phyloP scores from a whole-genome alignment of 2,888 invertebrate species.

The Apodemia hepburni region DNA sequence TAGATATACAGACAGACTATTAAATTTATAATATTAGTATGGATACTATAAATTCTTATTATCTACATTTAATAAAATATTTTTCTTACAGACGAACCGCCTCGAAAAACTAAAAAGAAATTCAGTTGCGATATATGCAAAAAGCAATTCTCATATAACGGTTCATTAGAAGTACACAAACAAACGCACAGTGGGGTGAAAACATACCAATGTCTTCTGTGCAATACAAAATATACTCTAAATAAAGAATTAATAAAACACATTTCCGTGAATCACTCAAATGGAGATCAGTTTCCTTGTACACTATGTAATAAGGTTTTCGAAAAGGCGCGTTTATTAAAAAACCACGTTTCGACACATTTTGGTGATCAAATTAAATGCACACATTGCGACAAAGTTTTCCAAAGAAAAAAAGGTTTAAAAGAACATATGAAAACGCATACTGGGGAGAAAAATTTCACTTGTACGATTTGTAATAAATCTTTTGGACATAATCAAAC shows the following conservation, averaged over 20 bases:
- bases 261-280: slow-evolving; percentile 43
- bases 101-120: slow-evolving; percentile 34
- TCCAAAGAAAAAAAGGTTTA: slow-evolving; percentile 57
- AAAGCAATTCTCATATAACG: slow-evolving; percentile 46
- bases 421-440: slow-evolving; percentile 66
- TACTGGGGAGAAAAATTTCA: slow-evolving; percentile 54
- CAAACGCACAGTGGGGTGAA: slow-evolving; percentile 52
- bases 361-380: slow-evolving; percentile 53
- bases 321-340: slow-evolving; percentile 49
- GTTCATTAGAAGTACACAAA: slow-evolving; percentile 48
- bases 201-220: slow-evolving; percentile 49
- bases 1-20: too few species aligned
- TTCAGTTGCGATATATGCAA: slow-evolving; percentile 46
- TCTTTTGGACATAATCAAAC: slow-evolving; percentile 64
- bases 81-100: slow-evolving; percentile 27
- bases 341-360: slow-evolving; percentile 54
- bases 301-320: slow-evolving; percentile 48
- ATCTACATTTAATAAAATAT: slow-evolving; percentile 22
- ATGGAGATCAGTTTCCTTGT: slow-evolving; percentile 47
- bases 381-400: slow-evolving; percentile 51
- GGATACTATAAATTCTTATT: too few species aligned
- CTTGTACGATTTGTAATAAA: slow-evolving; percentile 52
- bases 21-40: too few species aligned
- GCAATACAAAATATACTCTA: slow-evolving; percentile 45
- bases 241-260: slow-evolving; percentile 60